phyloP scores from a whole-genome alignment of 2,113 vertebrate species.

The Azemiops feae region DNA sequence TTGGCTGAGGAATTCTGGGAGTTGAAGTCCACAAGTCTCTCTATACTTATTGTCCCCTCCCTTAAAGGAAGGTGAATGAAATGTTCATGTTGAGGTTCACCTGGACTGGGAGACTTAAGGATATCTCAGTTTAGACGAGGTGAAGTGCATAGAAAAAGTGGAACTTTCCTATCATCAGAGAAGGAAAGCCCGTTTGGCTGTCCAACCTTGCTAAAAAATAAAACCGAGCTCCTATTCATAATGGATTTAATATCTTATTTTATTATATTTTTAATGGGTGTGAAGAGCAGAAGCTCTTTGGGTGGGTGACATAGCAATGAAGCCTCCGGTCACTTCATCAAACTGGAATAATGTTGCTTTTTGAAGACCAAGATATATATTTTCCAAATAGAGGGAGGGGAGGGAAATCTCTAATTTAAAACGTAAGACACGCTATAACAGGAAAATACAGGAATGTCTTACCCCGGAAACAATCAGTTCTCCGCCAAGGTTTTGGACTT shows the following conservation, averaged over 20 bases:
- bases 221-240: not conserved
- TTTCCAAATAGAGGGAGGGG: not conserved
- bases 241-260: not conserved
- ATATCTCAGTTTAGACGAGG: not conserved
- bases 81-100: not conserved
- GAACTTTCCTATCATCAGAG: not conserved
- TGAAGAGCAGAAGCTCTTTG: not conserved
- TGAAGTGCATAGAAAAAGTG: not conserved
- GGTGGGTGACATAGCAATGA: not conserved
- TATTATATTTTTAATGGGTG: not conserved
- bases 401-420: conserved; percentile 36
- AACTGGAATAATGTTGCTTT: not conserved
- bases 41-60: not conserved
- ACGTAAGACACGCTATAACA: conserved; percentile 40
- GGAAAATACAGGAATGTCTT: conserved; percentile 63
- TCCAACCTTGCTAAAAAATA: not conserved
- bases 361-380: not conserved
- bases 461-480: conserved; percentile 87
- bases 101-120: not conserved
- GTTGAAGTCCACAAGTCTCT: not conserved
- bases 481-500: conserved; percentile 85
- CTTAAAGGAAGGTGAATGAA: not conserved
- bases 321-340: conserved; percentile 2
- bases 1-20: not conserved
- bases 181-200: not conserved